These are phyloP conservation scores for Spizaetus ornatus DNA, from an alignment of 2,113 vertebrate species.

Conservation along the genomic window DNA sequence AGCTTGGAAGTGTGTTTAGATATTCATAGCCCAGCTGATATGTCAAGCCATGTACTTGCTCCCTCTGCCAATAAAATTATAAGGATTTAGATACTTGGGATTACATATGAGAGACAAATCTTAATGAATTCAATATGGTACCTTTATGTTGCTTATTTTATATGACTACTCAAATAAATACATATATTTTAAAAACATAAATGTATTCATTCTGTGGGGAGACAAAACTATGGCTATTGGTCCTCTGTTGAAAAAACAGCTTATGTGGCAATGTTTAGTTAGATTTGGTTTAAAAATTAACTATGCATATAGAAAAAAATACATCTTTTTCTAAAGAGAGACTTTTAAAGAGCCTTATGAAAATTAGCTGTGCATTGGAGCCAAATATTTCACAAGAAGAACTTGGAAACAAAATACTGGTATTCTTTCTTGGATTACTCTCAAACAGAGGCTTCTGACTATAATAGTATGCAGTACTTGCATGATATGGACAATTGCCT, in stretches of 20 bases:
- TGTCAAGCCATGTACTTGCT: neutral
- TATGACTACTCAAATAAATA: conserved; percentile 8
- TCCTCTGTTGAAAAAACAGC: neutral
- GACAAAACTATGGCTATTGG: neutral
- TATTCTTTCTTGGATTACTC: conserved; percentile 39
- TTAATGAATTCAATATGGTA: conserved; percentile 31
- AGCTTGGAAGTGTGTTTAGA: neutral
- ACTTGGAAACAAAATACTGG: conserved; percentile 38
- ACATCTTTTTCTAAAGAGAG: neutral
- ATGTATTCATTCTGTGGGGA: conserved; percentile 1
- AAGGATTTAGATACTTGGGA: neutral
- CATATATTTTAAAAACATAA: neutral
- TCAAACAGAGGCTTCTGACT: conserved; percentile 35
- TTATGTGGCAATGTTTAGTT: conserved; percentile 24
- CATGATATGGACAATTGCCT: conserved; percentile 40
- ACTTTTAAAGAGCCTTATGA: conserved; percentile 39
- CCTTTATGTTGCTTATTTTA: conserved; percentile 17
- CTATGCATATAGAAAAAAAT: neutral
- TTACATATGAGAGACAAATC: neutral
- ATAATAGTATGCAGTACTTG: conserved; percentile 17
- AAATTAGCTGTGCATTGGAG: conserved; percentile 16
- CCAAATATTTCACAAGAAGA: conserved; percentile 37
- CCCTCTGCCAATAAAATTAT: neutral
- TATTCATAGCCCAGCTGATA: neutral
- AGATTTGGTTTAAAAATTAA: conserved; percentile 24